Evolutionary conservation across 2,888 invertebrate species (phyloP), one percentile per base, ranked within the genome.

Genomic region (Volucella inflata): DNA sequence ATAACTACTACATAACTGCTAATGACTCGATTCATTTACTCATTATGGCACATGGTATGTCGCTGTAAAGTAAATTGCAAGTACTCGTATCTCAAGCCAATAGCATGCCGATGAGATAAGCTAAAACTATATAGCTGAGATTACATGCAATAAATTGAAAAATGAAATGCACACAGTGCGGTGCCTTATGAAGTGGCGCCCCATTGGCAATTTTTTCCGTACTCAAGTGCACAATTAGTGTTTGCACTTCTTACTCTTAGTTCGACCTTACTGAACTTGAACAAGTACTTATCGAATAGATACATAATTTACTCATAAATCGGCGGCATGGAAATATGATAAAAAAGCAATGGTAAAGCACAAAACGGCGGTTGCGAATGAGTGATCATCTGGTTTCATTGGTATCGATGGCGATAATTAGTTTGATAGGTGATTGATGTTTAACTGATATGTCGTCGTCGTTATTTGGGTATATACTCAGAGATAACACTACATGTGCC

Each of bases 1-100:
- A 59, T 16, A 42, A 30, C 42, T 17, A 2, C 12, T n/a, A n/a
- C n/a, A n/a, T n/a, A n/a, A n/a, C n/a, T 30, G 17, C 44, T 70
- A 70, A 57, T 70, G 38, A 46, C 3, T 59, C 38, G 40, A 70
- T 70, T 70, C n/a, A 70, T 70, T 17, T 46, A 40, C 46, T 46
- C 1, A 46, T 36, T 21, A 46, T 12, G 46, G 16, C 16, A 42
- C 17, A 59, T 2, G 6, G 6, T 6, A 48, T 48, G 12, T 38
- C n/a, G 21, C 8, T 53, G 14, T 21, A n/a, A 70, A 46, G n/a
- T 42, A 46, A 12, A 8, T 12, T 16, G 21, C 21, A 2, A 21
- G 21, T 53, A n/a, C n/a, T n/a, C n/a, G n/a, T n/a, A 16, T 38
- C 10, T 38, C 21, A 16, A 55, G 17, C 12, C 14, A 10, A 42